Evolutionary conservation across 1,140 invertebrate species (phyloP).

Genomic region (Amphibalanus amphitrite): DNA sequence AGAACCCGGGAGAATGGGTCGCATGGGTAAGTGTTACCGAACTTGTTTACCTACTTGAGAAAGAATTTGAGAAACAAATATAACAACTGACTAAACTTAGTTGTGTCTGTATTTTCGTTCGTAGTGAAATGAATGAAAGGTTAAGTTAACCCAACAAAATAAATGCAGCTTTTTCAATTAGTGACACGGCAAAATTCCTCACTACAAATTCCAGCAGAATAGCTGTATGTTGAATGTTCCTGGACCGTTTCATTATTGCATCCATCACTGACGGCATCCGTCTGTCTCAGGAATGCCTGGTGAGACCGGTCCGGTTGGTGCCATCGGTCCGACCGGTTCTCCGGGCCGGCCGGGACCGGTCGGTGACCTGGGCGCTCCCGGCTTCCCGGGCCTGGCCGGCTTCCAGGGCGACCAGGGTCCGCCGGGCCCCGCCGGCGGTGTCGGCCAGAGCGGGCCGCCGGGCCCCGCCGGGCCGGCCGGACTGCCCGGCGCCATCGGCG

Average conservation of each 20-base stretch:
- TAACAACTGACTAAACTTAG: no score
- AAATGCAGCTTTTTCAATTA: no score
- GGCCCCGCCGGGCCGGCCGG: constrained; percentile 29
- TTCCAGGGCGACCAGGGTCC: constrained; percentile 17
- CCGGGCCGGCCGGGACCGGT: background rate
- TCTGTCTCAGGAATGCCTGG: background rate
- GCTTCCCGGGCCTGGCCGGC: constrained; percentile 20
- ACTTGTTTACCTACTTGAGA: no score
- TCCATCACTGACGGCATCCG: no score
- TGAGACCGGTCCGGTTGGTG: background rate
- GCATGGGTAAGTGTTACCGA: background rate
- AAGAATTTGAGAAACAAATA: no score
- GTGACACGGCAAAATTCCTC: no score
- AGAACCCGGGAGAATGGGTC: background rate
- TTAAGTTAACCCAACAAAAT: no score
- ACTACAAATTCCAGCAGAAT: no score
- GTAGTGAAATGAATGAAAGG: no score
- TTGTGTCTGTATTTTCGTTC: no score
- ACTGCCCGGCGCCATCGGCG: constrained; percentile 26
- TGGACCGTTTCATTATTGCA: no score
- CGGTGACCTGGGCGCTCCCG: background rate
- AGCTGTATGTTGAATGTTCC: no score
- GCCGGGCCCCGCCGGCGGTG: constrained; percentile 18
- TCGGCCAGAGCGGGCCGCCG: constrained; percentile 33
- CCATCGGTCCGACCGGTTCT: background rate